Percentiles rank a stretch among this genome's conserved stretches.
These are phyloP conservation scores for Spondyliosoma cantharus DNA, from an alignment of 2,797 vertebrate species.

Conservation along the genomic window DNA sequence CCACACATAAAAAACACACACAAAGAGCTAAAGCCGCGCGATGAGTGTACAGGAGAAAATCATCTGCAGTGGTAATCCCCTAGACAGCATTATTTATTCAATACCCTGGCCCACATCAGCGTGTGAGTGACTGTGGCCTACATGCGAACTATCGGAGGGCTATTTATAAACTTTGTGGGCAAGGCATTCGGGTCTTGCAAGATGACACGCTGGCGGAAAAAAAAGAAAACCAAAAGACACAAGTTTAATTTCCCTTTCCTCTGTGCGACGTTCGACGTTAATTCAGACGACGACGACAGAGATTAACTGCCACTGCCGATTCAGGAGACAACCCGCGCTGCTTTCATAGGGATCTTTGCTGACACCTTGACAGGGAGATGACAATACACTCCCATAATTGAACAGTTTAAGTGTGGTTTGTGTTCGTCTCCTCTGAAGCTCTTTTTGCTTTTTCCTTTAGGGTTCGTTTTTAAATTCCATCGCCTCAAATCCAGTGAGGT, in stretches of 20 bases:
- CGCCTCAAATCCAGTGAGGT: slow-evolving; percentile 33
- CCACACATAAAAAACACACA: slow-evolving; percentile 33
- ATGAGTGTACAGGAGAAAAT: slow-evolving; percentile 54
- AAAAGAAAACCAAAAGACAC: slow-evolving; percentile 16
- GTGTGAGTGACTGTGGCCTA: slow-evolving; percentile 75
- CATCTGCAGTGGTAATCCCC: slow-evolving; percentile 73
- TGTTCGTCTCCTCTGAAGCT: neutral
- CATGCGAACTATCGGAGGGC: slow-evolving; percentile 73
- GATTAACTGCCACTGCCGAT: slow-evolving; percentile 56
- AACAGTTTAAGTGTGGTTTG: slow-evolving; percentile 44
- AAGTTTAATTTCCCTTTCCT: slow-evolving; percentile 25
- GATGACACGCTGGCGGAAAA: slow-evolving; percentile 32
- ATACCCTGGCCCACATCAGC: slow-evolving; percentile 73
- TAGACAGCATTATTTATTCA: slow-evolving; percentile 83
- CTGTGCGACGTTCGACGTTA: slow-evolving; percentile 40
- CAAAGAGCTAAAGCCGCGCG: slow-evolving; percentile 38
- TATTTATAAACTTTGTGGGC: slow-evolving; percentile 73
- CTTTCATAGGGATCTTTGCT: slow-evolving; percentile 7
- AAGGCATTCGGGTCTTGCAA: slow-evolving; percentile 55
- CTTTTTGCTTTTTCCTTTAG: neutral
- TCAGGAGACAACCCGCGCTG: slow-evolving; percentile 31
- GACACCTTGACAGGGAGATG: slow-evolving; percentile 42
- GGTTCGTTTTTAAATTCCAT: slow-evolving; percentile 14
- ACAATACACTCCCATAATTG: slow-evolving; percentile 41
- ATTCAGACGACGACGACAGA: slow-evolving; percentile 39